Percentiles rank a stretch among this genome's conserved stretches.
Conservation (phyloP, 2,888 invertebrate species). For the Phytoseiulus persimilis region DNA sequence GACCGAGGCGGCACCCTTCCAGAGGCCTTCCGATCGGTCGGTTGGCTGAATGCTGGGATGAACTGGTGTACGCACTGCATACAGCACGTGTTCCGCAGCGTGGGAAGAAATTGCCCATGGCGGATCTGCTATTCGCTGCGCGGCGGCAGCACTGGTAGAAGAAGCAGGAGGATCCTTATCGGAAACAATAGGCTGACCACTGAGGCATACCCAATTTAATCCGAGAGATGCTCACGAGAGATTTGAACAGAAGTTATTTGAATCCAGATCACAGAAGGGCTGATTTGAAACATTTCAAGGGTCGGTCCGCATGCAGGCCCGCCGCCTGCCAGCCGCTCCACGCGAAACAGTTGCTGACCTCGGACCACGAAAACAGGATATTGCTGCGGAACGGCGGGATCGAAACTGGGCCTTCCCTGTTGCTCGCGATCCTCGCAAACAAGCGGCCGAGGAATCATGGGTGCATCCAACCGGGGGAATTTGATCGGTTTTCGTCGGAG, state of each 20-base stretch:
- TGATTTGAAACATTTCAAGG: background rate
- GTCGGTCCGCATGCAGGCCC: background rate
- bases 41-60: too few relatives aligned
- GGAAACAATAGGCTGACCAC: constrained; percentile 37
- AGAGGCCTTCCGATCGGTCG: too few relatives aligned
- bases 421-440: background rate
- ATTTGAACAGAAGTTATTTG: background rate
- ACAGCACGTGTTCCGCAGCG: background rate
- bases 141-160: background rate
- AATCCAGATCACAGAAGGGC: background rate
- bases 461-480: background rate
- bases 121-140: background rate
- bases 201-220: constrained; percentile 38
- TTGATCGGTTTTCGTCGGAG: background rate
- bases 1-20: too few relatives aligned
- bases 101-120: background rate
- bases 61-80: too few relatives aligned
- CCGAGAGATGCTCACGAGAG: background rate
- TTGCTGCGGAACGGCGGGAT: background rate
- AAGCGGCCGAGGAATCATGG: background rate
- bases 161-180: constrained; percentile 18
- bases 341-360: background rate
- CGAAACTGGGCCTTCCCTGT: background rate
- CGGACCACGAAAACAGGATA: background rate
- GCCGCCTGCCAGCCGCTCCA: background rate